Conservation (phyloP, 2,888 invertebrate species). For the Netelia inedita region DNA sequence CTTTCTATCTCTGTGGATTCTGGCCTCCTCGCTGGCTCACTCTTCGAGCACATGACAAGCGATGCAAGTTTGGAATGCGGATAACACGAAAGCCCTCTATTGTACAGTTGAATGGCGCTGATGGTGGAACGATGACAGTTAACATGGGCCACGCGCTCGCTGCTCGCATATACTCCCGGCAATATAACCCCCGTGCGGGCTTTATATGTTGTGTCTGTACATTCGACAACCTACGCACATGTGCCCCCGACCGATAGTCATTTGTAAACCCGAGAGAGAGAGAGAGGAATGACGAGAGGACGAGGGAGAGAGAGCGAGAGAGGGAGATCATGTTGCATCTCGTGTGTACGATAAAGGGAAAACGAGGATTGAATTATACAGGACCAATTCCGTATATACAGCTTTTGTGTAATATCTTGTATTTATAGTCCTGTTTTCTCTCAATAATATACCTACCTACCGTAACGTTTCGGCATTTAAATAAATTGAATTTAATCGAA, state of each 20-base stretch:
- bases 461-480: not conserved
- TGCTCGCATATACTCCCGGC: conserved; percentile 15
- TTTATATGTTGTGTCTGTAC: conserved; percentile 22
- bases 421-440: conserved; percentile 44
- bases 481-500: conserved; percentile 3
- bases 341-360: conserved; percentile 30
- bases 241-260: conserved; percentile 28
- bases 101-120: conserved; percentile 60
- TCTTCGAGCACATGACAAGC: conserved; percentile 50
- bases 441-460: conserved; percentile 5
- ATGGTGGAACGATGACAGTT: conserved; percentile 62
- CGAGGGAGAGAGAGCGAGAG: conserved; percentile 44
- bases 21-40: not conserved
- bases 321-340: conserved; percentile 11
- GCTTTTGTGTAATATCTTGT: conserved; percentile 28
- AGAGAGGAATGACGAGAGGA: conserved; percentile 9
- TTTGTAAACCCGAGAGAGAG: conserved; percentile 26
- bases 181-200: conserved; percentile 4
- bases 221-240: conserved; percentile 50
- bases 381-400: conserved; percentile 15
- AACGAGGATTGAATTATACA: conserved; percentile 47
- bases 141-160: conserved; percentile 62
- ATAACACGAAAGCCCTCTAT: conserved; percentile 57
- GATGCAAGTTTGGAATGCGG: conserved; percentile 62
- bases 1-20: conserved; percentile 24